These are phyloP conservation scores for Elysia crispata DNA, from an alignment of 2,888 invertebrate species.

Conservation along the genomic window DNA sequence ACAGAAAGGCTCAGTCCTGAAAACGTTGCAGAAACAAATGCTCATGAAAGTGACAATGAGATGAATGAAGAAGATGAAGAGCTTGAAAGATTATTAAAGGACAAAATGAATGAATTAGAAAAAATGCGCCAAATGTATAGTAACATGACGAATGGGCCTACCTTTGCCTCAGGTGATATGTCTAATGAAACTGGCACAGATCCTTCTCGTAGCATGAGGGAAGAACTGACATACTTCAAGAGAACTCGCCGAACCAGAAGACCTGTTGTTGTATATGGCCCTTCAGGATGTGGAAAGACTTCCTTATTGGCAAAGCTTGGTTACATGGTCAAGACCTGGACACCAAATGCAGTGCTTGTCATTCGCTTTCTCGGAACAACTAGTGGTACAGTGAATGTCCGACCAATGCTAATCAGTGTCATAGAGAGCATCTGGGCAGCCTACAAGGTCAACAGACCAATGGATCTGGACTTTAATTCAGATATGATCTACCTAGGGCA, in stretches of 20 bases:
- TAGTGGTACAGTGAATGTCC: constrained; percentile 57
- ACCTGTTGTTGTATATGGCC: constrained; percentile 64
- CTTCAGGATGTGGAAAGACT: constrained; percentile 71
- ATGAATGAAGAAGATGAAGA: neutral
- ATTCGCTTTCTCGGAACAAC: constrained; percentile 69
- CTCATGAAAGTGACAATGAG: neutral
- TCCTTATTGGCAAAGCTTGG: constrained; percentile 66
- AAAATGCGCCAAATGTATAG: neutral
- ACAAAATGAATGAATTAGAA: neutral
- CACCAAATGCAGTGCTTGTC: constrained; percentile 58
- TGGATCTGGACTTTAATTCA: constrained; percentile 57
- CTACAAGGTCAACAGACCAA: constrained; percentile 55
- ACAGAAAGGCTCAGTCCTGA: too few relatives aligned
- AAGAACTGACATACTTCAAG: constrained; percentile 48
- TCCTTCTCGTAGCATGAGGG: constrained; percentile 52
- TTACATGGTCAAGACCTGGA: constrained; percentile 57
- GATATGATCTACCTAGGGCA: constrained; percentile 62
- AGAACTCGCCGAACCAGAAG: constrained; percentile 50
- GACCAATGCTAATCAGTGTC: constrained; percentile 58
- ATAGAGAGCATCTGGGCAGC: constrained; percentile 63
- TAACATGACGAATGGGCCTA: constrained; percentile 32
- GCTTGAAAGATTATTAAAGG: too few relatives aligned
- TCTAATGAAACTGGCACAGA: constrained; percentile 55
- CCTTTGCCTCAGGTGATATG: constrained; percentile 45
- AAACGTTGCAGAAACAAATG: too few relatives aligned